Evolutionary conservation across 2,888 invertebrate genomes (phyloP), one percentile per base, ranked within the genome.

Genomic region (Coenonympha glycerion): DNA sequence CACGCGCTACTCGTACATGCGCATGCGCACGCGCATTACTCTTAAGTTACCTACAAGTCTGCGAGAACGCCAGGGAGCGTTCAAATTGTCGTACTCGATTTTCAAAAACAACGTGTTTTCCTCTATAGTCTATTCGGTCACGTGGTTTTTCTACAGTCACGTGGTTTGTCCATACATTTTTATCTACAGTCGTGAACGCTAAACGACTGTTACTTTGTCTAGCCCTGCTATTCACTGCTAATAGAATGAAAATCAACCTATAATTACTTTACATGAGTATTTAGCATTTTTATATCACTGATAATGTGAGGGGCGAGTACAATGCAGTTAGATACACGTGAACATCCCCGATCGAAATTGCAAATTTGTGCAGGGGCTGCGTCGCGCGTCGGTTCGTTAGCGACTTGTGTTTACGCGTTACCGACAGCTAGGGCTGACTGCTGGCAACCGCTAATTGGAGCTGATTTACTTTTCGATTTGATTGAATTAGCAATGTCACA

Each of bases 341-440:
- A 79, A 74, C 76, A 73, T 69, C 63, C 65, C 71, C 83, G 87
- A 86, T 87, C 83, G 85, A 86, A 86, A 85, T 86, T 87, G 86
- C 85, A 87, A 86, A 86, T 87, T 83, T 83, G 84, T 82, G 85
- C 84, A 85, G 81, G 82, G 79, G 76, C 80, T 73, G 78, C 71
- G 68, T 69, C 76, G 84, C 73, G 78, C 71, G 68, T 69, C 76
- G 84, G 82, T 87, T 87, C 86, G 86, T 87, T 87, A 87, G 83
- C 76, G 78, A 81, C 81, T 81, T 82, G 82, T 86, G 84, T 86
- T 85, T 83, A 83, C 83, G 80, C 77, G 75, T 73, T 71, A 75
- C 76, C 76, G 68, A 68, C 76, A 73, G 71, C 75, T 75, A 74
- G 83, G 83, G 84, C n/a, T n/a, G n/a, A n/a, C n/a, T n/a, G 85